Conservation (phyloP, 1,140 invertebrate species). For the Drosophila nigrodunni region DNA sequence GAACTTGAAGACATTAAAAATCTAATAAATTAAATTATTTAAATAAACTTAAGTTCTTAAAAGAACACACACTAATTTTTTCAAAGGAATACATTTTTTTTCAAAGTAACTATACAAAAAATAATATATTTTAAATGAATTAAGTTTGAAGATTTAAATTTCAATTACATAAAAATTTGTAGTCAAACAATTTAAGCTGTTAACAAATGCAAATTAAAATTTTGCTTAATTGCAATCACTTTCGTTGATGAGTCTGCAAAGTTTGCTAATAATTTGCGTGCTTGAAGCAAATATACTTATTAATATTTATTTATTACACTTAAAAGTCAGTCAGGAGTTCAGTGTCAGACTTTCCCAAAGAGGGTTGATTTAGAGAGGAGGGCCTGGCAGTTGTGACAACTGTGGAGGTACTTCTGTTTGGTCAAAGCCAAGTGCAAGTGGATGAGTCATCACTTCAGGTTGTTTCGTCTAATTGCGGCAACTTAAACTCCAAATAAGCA, state of each 20-base stretch:
- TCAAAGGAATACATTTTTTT: too few relatives aligned
- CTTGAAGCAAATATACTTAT: constrained; percentile 7
- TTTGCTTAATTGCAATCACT: constrained; percentile 6
- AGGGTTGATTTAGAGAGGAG: neutral
- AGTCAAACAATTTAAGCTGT: too few relatives aligned
- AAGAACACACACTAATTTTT: too few relatives aligned
- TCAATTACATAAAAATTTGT: too few relatives aligned
- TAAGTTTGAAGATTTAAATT: too few relatives aligned
- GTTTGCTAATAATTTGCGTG: constrained; percentile 58
- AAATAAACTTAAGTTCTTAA: too few relatives aligned
- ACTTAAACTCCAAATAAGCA: constrained; percentile 81
- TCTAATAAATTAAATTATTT: too few relatives aligned
- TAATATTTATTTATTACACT: constrained; percentile 23
- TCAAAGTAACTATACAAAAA: too few relatives aligned
- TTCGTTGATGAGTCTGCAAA: constrained; percentile 62
- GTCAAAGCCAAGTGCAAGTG: constrained; percentile 52
- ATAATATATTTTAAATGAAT: too few relatives aligned
- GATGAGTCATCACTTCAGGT: constrained; percentile 49
- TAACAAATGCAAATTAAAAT: too few relatives aligned
- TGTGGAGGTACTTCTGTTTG: constrained; percentile 38
- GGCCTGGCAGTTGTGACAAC: constrained; percentile 19
- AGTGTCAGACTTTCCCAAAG: constrained; percentile 5
- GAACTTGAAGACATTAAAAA: too few relatives aligned
- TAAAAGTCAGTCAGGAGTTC: neutral
- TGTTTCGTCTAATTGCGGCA: constrained; percentile 73